These are phyloP conservation scores for Macheiramphus alcinus DNA, from an alignment of 2,113 vertebrate species.

Conservation along the genomic window DNA sequence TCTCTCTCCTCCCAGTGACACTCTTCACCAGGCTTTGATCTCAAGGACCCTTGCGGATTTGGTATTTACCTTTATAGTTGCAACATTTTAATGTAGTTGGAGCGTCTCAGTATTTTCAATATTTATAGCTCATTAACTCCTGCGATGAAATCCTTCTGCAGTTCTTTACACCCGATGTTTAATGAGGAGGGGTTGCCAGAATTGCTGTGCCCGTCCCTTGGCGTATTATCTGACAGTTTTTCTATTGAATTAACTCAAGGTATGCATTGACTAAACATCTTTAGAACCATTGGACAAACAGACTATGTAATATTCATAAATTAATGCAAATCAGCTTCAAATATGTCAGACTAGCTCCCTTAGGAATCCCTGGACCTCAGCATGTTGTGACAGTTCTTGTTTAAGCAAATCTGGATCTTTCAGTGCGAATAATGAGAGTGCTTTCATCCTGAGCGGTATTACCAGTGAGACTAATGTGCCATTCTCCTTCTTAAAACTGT, in stretches of 20 bases:
- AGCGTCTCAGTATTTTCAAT: neutral
- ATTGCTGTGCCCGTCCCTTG: neutral
- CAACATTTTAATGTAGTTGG: neutral
- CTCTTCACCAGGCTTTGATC: neutral
- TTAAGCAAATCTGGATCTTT: neutral
- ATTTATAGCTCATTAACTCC: neutral
- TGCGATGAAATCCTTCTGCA: neutral
- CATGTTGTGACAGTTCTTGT: conserved; percentile 24
- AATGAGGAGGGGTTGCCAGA: neutral
- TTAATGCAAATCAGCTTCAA: neutral
- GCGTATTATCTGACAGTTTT: neutral
- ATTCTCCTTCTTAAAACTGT: neutral
- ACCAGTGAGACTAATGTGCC: neutral
- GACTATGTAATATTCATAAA: neutral
- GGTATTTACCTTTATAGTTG: neutral
- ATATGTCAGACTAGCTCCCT: neutral
- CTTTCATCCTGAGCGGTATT: neutral
- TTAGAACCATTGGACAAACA: neutral
- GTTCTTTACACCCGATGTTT: neutral
- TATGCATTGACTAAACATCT: conserved; percentile 40
- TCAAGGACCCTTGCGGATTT: neutral
- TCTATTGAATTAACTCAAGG: neutral
- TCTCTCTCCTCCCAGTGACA: neutral
- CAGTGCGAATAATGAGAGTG: neutral
- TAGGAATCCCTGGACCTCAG: conserved; percentile 30